phyloP scores from a whole-genome alignment of 2,113 vertebrate species.

The rabbit (Oryctolagus cuniculus) region DNA sequence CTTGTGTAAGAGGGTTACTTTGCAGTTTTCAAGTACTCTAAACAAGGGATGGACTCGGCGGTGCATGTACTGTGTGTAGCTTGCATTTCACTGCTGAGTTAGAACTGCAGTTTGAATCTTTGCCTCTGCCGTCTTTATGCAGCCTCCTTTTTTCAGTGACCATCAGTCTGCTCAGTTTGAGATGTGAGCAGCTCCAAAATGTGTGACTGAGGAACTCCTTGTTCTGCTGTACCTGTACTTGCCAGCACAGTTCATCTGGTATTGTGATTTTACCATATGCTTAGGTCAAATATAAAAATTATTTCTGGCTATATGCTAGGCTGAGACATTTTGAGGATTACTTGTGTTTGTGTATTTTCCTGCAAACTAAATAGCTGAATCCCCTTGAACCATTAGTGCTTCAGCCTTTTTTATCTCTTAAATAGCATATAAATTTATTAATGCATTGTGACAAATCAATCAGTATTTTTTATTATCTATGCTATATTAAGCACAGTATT shows the following conservation, averaged over 20 bases:
- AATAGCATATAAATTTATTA: background rate
- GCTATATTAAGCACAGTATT: background rate
- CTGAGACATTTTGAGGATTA: background rate
- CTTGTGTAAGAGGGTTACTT: background rate
- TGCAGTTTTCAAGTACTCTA: background rate
- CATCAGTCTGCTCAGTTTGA: conserved; percentile 17
- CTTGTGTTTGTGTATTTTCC: conserved; percentile 38
- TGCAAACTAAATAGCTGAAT: conserved; percentile 7
- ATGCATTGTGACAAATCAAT: conserved; percentile 18
- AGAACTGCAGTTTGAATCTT: background rate
- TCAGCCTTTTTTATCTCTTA: background rate
- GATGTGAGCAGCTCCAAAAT: background rate
- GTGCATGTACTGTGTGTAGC: background rate
- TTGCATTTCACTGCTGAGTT: background rate
- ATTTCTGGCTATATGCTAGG: background rate
- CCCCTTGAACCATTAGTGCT: conserved; percentile 8
- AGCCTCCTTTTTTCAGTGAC: background rate
- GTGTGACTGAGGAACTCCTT: background rate
- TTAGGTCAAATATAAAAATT: conserved; percentile 39
- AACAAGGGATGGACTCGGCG: background rate
- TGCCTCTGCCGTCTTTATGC: background rate
- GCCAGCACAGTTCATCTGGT: conserved; percentile 31
- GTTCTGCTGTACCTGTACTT: background rate
- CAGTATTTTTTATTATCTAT: background rate
- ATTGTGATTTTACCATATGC: background rate